Conservation (phyloP, 1,140 invertebrate species). For the Magallana gigas region DNA sequence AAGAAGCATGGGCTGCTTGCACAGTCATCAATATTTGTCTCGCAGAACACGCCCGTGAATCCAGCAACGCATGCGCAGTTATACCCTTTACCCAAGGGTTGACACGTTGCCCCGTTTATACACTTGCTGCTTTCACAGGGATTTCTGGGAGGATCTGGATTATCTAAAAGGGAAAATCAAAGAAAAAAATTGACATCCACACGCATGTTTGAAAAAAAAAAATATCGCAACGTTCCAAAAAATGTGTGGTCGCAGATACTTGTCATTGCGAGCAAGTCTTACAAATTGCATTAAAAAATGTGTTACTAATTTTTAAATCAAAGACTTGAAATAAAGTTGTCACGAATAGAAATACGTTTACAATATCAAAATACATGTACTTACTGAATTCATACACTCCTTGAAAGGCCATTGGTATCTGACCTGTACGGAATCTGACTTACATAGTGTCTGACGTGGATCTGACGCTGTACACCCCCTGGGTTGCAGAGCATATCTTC, state of each 20-base stretch:
- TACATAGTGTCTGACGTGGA: conserved; percentile 51
- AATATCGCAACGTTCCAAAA: too few species aligned
- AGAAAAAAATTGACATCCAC: too few species aligned
- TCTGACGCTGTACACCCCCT: not conserved
- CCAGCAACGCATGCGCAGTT: conserved; percentile 57
- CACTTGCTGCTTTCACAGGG: conserved; percentile 47
- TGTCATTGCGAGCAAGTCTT: too few species aligned
- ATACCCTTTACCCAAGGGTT: conserved; percentile 77
- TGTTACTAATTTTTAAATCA: too few species aligned
- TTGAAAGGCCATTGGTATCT: conserved; percentile 55
- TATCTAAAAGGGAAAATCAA: not conserved
- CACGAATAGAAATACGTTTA: too few species aligned
- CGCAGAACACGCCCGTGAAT: conserved; percentile 65
- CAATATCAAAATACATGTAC: not conserved
- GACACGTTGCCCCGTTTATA: conserved; percentile 44
- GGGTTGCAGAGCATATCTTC: conserved; percentile 44
- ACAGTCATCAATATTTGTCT: conserved; percentile 65
- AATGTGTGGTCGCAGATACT: too few species aligned
- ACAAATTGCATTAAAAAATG: too few species aligned
- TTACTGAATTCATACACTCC: conserved; percentile 83
- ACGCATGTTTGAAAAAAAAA: too few species aligned
- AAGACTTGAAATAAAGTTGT: too few species aligned
- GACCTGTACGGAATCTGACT: conserved; percentile 49
- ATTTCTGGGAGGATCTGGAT: not conserved
- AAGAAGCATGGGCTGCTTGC: conserved; percentile 55